Evolutionary conservation across 2,888 invertebrate genomes (phyloP).

Genomic region (Malacosoma neustria): DNA sequence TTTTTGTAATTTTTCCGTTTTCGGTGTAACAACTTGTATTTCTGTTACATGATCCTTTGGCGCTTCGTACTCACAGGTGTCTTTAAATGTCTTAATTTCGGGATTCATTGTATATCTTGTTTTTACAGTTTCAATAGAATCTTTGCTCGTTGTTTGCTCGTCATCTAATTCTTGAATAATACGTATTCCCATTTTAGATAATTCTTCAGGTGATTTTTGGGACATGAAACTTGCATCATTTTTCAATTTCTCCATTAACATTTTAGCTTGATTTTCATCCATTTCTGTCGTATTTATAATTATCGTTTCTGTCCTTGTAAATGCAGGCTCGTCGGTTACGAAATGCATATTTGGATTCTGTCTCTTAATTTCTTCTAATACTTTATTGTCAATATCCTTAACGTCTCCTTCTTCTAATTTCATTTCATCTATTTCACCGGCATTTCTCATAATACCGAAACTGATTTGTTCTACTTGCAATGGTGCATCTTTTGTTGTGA

Average conservation of each 20-base stretch:
- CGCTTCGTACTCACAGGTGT: slow-evolving; percentile 23
- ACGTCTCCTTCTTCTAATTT: slow-evolving; percentile 60
- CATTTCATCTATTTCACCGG: slow-evolving; percentile 47
- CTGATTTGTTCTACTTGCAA: slow-evolving; percentile 65
- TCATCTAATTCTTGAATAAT: slow-evolving; percentile 60
- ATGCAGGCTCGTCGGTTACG: slow-evolving; percentile 58
- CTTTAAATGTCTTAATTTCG: slow-evolving; percentile 36
- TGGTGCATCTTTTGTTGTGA: slow-evolving; percentile 57
- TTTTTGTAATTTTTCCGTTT: slow-evolving; percentile 42
- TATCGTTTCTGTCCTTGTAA: slow-evolving; percentile 67
- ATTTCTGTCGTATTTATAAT: slow-evolving; percentile 69
- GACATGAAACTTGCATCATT: slow-evolving; percentile 66
- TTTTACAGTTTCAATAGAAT: slow-evolving; percentile 51
- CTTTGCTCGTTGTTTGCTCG: slow-evolving; percentile 36
- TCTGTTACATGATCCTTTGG: slow-evolving; percentile 80
- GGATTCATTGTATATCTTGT: slow-evolving; percentile 62
- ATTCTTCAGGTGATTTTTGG: slow-evolving; percentile 56
- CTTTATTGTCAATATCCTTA: slow-evolving; percentile 52
- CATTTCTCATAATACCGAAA: slow-evolving; percentile 56
- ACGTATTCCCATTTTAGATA: slow-evolving; percentile 55
- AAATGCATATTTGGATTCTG: slow-evolving; percentile 67
- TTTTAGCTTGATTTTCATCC: slow-evolving; percentile 60
- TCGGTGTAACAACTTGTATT: slow-evolving; percentile 79
- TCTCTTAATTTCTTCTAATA: slow-evolving; percentile 58
- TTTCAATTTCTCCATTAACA: slow-evolving; percentile 58